These are phyloP conservation scores for Crenichthys baileyi DNA, from an alignment of 2,797 vertebrate genomes.

Conservation along the genomic window DNA sequence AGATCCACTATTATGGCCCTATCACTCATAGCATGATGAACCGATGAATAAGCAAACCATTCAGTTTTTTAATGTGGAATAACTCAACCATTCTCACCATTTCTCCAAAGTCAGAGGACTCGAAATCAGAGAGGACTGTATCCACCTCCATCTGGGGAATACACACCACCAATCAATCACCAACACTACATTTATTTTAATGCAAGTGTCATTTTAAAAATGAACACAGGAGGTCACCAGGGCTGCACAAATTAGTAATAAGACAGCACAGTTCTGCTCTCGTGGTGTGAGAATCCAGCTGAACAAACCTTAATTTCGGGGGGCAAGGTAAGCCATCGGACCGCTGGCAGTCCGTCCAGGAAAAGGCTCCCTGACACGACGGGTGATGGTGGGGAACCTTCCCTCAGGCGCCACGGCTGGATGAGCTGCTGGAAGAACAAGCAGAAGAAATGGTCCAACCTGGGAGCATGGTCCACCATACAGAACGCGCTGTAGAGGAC, in stretches of 20 bases:
- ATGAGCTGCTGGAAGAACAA: constrained; percentile 94
- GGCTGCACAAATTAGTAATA: background rate
- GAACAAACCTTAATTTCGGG: constrained; percentile 87
- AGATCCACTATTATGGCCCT: background rate
- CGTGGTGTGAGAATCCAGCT: background rate
- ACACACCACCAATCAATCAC: background rate
- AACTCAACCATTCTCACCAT: constrained; percentile 81
- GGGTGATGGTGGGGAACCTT: constrained; percentile 44
- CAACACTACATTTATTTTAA: background rate
- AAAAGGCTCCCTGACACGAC: constrained; percentile 81
- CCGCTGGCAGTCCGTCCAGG: constrained; percentile 87
- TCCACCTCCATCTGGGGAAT: constrained; percentile 89
- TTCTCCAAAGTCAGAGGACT: constrained; percentile 96
- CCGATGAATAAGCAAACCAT: background rate
- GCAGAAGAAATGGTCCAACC: constrained; percentile 95
- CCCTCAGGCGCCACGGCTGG: constrained; percentile 77
- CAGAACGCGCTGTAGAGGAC: constrained; percentile 87
- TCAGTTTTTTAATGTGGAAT: background rate
- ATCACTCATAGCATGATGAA: no score
- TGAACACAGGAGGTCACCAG: constrained; percentile 51
- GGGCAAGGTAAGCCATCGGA: constrained; percentile 90
- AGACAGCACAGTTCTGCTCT: background rate
- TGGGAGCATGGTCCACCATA: constrained; percentile 82
- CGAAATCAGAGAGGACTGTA: constrained; percentile 90
- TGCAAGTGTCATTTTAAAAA: background rate